Evolutionary conservation across 2,888 invertebrate species (phyloP).

Genomic region (Salticus scenicus): DNA sequence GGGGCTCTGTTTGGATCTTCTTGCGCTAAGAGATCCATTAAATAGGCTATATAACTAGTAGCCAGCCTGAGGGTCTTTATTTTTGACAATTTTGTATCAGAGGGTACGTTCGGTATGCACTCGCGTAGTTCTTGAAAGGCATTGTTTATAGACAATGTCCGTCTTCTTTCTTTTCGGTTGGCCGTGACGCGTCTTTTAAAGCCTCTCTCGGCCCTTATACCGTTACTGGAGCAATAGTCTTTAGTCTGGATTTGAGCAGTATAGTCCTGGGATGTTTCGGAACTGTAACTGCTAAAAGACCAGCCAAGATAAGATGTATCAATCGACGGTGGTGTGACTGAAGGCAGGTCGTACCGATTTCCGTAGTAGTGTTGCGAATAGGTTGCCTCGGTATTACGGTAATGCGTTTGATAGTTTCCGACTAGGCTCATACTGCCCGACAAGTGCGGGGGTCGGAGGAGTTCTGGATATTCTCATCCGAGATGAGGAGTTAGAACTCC

Average conservation of each 20-base stretch:
- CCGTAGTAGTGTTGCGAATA: constrained; percentile 58
- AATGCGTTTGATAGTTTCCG: constrained; percentile 63
- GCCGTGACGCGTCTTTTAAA: constrained; percentile 91
- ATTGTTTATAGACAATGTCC: constrained; percentile 95
- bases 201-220: constrained; percentile 76
- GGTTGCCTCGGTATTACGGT: constrained; percentile 40
- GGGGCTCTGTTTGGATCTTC: constrained; percentile 57
- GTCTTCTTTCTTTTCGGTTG: constrained; percentile 93
- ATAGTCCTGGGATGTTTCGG: constrained; percentile 32
- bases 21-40: constrained; percentile 85
- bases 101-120: constrained; percentile 96
- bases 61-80: constrained; percentile 95
- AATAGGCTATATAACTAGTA: constrained; percentile 92
- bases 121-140: constrained; percentile 94
- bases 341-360: constrained; percentile 36
- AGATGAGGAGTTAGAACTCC: constrained; percentile 22
- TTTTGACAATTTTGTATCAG: constrained; percentile 94
- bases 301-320: constrained; percentile 30
- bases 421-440: constrained; percentile 67
- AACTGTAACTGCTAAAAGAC: constrained; percentile 28
- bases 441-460: constrained; percentile 40
- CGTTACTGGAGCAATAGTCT: constrained; percentile 16
- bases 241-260: neutral
- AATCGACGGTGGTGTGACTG: neutral
- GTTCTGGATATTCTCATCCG: constrained; percentile 51